Evolutionary conservation across 2,888 invertebrate genomes (phyloP), one percentile per base, ranked within the genome.

Genomic region (Tenthredo livida): DNA sequence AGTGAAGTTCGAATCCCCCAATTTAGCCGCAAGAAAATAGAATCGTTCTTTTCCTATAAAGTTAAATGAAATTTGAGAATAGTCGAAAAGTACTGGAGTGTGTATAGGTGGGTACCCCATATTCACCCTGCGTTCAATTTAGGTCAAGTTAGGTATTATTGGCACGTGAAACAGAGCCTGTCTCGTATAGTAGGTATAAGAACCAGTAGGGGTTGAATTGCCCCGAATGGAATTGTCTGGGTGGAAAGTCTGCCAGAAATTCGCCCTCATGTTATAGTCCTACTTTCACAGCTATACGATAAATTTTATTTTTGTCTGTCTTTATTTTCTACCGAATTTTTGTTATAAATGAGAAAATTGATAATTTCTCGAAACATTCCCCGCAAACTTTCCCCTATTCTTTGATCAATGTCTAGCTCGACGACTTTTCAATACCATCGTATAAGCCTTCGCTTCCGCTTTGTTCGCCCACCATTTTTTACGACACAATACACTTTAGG

Each of bases 91-190:
- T 65, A 67, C 43, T 83, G 25, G 47, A 82, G 65, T 40, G 15
- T 65, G 6, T 37, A 37, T 40, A 37, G 25, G 37, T 37, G 15
- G 73, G 25, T 40, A 40, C 78, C 25, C 83, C 83, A 70, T 70
- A 83, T 70, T 67, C 83, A 67, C 67, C 83, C 83, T n/a, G 29
- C 17, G 67, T 83, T 83, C 83, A 83, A 83, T 83, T 83, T 70
- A 43, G 67, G 83, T 83, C 83, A 67, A 25, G 83, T 83, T 83
- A 67, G 83, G 83, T 83, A 70, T 83, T 83, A 83, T 83, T 83
- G 83, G 83, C 83, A 83, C 83, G 67, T 70, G 83, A 83, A 83
- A 83, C 83, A 70, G 43, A 67, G 65, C 83, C 67, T 83, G 83
- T 83, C 83, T 83, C 83, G 67, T 47, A 83, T 67, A 43, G 47